phyloP scores from a whole-genome alignment of 1,140 invertebrate genomes.

The Magallana gigas region DNA sequence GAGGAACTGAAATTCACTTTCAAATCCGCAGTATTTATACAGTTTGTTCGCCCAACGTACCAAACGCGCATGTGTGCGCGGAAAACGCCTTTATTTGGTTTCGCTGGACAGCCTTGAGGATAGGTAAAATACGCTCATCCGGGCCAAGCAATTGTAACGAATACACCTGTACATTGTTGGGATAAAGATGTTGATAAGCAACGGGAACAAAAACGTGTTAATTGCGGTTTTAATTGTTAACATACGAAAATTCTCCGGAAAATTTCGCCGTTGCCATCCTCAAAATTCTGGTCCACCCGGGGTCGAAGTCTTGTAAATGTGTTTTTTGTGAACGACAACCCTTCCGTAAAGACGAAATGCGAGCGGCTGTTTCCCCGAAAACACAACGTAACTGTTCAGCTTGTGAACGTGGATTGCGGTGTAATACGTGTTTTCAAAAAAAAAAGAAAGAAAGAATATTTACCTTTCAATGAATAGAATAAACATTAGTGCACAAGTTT shows the following conservation, averaged over 20 bases:
- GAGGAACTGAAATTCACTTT: conserved; percentile 7
- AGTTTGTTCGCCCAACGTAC: not conserved
- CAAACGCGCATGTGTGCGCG: conserved; percentile 9
- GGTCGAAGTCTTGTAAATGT: conserved; percentile 1
- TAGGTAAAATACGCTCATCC: conserved; percentile 5
- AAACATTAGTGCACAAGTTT: too few relatives aligned
- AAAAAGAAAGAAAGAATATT: too few relatives aligned
- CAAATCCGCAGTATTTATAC: conserved; percentile 10
- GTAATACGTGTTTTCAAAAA: too few relatives aligned
- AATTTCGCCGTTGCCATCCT: conserved; percentile 1
- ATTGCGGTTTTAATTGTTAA: conserved; percentile 24
- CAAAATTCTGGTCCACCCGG: not conserved
- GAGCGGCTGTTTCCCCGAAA: too few relatives aligned
- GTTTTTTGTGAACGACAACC: not conserved
- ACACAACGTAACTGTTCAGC: too few relatives aligned
- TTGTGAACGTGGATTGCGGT: too few relatives aligned
- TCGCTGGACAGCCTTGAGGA: not conserved
- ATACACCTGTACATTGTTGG: conserved; percentile 33
- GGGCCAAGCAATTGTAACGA: not conserved
- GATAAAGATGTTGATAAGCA: conserved; percentile 2
- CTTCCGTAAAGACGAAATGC: not conserved
- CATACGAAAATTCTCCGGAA: not conserved
- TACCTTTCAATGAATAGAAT: too few relatives aligned
- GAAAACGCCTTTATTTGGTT: conserved; percentile 33
- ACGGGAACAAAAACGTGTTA: conserved; percentile 26